Evolutionary conservation across 1,140 invertebrate species (phyloP).

Genomic region (Drosophila pruinosa): DNA sequence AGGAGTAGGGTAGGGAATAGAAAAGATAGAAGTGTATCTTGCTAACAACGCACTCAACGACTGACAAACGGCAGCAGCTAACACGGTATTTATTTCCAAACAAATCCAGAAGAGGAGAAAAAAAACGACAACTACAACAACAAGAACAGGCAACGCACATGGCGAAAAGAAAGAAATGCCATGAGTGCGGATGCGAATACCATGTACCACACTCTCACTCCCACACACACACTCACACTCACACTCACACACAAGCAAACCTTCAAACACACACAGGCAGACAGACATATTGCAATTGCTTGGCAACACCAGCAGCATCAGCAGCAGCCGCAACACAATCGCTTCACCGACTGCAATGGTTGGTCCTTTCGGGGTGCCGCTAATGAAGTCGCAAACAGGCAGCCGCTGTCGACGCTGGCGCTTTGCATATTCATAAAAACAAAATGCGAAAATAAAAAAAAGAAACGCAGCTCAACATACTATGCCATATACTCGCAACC

Average conservation of each 20-base stretch:
- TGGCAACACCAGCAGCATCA: slow-evolving; percentile 65
- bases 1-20: neutral
- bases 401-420: slow-evolving; percentile 29
- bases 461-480: slow-evolving; percentile 33
- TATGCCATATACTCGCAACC: slow-evolving; percentile 23
- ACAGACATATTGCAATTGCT: slow-evolving; percentile 56
- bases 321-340: slow-evolving; percentile 12
- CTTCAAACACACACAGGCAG: neutral
- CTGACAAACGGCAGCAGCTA: slow-evolving; percentile 49
- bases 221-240: neutral
- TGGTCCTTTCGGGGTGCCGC: slow-evolving; percentile 53
- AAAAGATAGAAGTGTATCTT: slow-evolving; percentile 1
- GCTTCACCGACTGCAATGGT: slow-evolving; percentile 18
- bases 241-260: neutral
- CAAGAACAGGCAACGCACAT: slow-evolving; percentile 5
- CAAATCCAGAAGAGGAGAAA: slow-evolving; percentile 37
- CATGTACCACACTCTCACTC: neutral
- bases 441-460: slow-evolving; percentile 29
- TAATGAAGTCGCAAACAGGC: slow-evolving; percentile 79
- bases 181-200: slow-evolving; percentile 21
- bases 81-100: slow-evolving; percentile 77
- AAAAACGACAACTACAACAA: neutral
- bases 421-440: slow-evolving; percentile 57
- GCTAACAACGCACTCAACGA: slow-evolving; percentile 37
- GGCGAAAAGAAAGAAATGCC: slow-evolving; percentile 20